Base-by-base conservation (phyloP, 2,888 invertebrate genomes). In the Oligia strigilis region DNA sequence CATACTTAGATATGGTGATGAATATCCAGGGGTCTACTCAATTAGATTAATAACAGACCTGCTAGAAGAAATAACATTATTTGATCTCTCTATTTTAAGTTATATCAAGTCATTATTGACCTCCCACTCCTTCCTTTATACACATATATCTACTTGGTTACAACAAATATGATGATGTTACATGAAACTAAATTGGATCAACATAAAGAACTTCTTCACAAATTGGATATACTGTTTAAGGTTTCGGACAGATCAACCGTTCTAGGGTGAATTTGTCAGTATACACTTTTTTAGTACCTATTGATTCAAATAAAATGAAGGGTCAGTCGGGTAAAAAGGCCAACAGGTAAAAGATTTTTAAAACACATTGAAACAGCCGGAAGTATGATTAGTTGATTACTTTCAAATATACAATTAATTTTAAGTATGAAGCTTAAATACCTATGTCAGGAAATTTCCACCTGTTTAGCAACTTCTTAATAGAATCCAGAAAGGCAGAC, bases 141-240 rank as follows among this genome's bases (percentile, higher is more conserved):
- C 6, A 43, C 19, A 43, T 23, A 23, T 43, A 66, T 23, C 43
- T 60, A 52, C 55, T 17, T 49, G 46, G 14, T 43, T 29, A 29
- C 36, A 58, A 71, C 36, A 40, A 60, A 72, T 43, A 73, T 67
- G 23, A 82, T 40, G 66, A 75, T 55, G 58, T 60, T 69, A 79
- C 29, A n/a, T 46, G n/a, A 36, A 55, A 65, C 62, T 52, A 72
- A 84, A 84, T 78, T 84, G 78, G 74, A 84, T 78, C 71, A 75
- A 74, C 49, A n/a, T 60, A 17, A 40, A 81, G n/a, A 81, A 75
- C 43, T 83, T 72, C 85, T 62, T 14, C 9, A 69, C 58, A 67
- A 83, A 85, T 67, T 72, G 64, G 67, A 82, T 80, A 29, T 66
- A 60, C 74, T 65, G 40, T 74, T 74, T 75, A 46, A 81, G 55